These are phyloP conservation scores for Tympanuchus pallidicinctus DNA, from an alignment of 2,113 vertebrate genomes.

Conservation along the genomic window DNA sequence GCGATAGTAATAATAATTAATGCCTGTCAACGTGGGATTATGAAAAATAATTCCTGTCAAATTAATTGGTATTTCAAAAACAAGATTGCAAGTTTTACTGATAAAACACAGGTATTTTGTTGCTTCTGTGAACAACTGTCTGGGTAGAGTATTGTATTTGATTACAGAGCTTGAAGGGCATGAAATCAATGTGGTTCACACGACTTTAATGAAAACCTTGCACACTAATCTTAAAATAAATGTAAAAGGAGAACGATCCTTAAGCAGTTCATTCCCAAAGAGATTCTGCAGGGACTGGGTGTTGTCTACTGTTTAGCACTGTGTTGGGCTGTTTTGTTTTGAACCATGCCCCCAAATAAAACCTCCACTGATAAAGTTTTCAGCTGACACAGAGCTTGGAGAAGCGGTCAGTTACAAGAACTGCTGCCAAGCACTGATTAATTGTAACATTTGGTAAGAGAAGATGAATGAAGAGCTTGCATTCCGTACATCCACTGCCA, in stretches of 20 bases:
- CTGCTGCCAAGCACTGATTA: accelerated
- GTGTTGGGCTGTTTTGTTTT: background rate
- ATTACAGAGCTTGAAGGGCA: background rate
- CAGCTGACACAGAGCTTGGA: background rate
- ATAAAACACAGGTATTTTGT: background rate
- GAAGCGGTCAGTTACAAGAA: accelerated
- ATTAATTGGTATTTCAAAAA: background rate
- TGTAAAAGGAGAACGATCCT: background rate
- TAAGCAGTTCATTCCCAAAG: background rate
- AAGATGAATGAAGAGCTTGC: accelerated
- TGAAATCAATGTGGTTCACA: background rate
- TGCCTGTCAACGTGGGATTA: background rate
- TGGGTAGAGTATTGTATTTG: background rate
- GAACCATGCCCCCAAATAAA: background rate
- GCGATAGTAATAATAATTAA: background rate
- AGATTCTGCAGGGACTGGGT: background rate
- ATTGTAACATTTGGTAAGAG: background rate
- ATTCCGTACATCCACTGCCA: background rate
- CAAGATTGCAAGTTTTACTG: background rate
- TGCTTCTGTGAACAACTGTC: background rate
- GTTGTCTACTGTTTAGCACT: background rate
- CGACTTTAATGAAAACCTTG: background rate
- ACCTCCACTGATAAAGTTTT: background rate
- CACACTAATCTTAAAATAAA: background rate
- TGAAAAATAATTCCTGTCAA: background rate